phyloP scores from a whole-genome alignment of 2,888 invertebrate genomes.

The Aethes cnicana region DNA sequence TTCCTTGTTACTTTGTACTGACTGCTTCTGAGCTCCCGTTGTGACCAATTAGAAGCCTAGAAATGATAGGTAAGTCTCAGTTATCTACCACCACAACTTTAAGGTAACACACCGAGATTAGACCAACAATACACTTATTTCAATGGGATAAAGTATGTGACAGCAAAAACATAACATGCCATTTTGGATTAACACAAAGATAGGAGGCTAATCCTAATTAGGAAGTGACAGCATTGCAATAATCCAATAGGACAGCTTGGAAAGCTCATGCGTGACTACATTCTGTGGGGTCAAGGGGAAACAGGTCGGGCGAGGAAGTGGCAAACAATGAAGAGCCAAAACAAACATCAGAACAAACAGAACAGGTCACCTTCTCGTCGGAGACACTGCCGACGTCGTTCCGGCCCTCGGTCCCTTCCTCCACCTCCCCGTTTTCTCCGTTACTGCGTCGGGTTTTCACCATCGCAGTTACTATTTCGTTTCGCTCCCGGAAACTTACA shows the following conservation, averaged over 20 bases:
- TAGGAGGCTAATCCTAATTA: not conserved
- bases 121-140: not conserved
- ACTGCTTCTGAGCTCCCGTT: slow-evolving; percentile 71
- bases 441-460: slow-evolving; percentile 82
- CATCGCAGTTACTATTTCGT: slow-evolving; percentile 60
- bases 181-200: slow-evolving; percentile 6
- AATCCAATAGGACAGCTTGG: slow-evolving; percentile 11
- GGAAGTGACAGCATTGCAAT: not conserved
- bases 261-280: slow-evolving; percentile 69
- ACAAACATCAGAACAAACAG: slow-evolving; percentile 53
- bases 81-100: not conserved
- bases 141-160: not conserved
- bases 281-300: slow-evolving; percentile 37
- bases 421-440: slow-evolving; percentile 78
- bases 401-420: slow-evolving; percentile 72
- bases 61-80: slow-evolving; percentile 34
- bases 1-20: slow-evolving; percentile 78
- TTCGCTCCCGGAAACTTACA: slow-evolving; percentile 59
- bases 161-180: slow-evolving; percentile 17
- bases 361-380: slow-evolving; percentile 76
- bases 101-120: not conserved
- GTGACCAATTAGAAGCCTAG: slow-evolving; percentile 70
- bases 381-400: slow-evolving; percentile 77
- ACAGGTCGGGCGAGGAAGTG: slow-evolving; percentile 60
- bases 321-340: slow-evolving; percentile 39